Conservation (phyloP, 2,113 vertebrate genomes). For the Numenius arquata region DNA sequence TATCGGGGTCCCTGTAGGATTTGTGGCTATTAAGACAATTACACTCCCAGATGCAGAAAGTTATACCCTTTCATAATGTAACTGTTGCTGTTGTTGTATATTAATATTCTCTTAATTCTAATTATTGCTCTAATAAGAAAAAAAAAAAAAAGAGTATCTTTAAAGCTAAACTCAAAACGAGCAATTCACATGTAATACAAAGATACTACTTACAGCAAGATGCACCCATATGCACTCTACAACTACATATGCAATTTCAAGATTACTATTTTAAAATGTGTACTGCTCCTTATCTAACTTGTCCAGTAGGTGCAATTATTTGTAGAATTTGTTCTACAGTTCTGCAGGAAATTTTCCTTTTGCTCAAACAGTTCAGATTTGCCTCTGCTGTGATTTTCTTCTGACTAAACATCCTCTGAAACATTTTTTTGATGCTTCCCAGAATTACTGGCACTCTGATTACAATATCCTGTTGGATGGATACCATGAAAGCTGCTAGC, state of each 20-base stretch:
- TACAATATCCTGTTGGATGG: constrained; percentile 34
- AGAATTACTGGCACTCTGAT: constrained; percentile 34
- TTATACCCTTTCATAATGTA: background rate
- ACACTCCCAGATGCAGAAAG: background rate
- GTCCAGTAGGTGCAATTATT: constrained; percentile 57
- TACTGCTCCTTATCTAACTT: constrained; percentile 57
- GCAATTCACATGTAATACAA: background rate
- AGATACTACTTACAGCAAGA: background rate
- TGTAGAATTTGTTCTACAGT: constrained; percentile 61
- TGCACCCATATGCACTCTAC: background rate
- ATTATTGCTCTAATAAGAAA: background rate
- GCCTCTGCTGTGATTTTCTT: constrained; percentile 51
- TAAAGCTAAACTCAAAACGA: background rate
- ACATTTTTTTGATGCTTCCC: constrained; percentile 33
- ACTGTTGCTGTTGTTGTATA: background rate
- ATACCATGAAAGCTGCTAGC: constrained; percentile 20
- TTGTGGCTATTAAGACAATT: background rate
- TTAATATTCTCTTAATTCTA: background rate
- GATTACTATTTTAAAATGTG: constrained; percentile 47
- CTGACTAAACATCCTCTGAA: constrained; percentile 51
- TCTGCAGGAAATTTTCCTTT: constrained; percentile 53
- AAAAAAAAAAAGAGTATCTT: background rate
- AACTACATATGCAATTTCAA: constrained; percentile 30
- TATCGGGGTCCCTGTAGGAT: background rate
- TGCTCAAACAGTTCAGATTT: constrained; percentile 5